These are phyloP conservation scores for Cassiopea andromeda DNA, from an alignment of 30 jellyfish, hydroid and myxozoan genomes.

Conservation along the genomic window DNA sequence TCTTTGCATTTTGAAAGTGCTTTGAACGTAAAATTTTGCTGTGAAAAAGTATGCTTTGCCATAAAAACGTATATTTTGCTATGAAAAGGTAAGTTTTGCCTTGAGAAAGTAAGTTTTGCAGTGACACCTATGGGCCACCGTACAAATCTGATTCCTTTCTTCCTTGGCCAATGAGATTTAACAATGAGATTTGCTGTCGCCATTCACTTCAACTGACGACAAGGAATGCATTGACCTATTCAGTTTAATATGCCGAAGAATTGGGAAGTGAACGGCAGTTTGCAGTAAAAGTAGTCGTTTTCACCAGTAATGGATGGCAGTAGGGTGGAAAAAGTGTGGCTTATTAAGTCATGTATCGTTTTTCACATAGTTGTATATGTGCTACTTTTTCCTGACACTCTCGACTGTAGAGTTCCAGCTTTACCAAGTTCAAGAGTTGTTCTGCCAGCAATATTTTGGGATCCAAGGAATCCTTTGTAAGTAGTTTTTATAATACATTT, in stretches of 20 bases:
- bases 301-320: too few species aligned
- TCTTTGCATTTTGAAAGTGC: too few species aligned
- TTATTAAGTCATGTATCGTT: not conserved
- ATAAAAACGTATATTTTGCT: too few species aligned
- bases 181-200: not conserved
- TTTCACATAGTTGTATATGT: not conserved
- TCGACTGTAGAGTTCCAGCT: not conserved
- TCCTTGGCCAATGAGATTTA: too few species aligned
- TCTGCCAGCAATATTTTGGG: slow-evolving; percentile 64
- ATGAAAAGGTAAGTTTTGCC: too few species aligned
- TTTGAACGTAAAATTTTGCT: too few species aligned
- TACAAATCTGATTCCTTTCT: too few species aligned
- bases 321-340: too few species aligned
- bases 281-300: not conserved
- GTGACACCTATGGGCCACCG: too few species aligned
- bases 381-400: not conserved
- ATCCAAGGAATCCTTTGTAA: slow-evolving; percentile 70
- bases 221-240: not conserved
- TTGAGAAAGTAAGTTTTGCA: too few species aligned
- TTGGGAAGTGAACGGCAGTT: not conserved
- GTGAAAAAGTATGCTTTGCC: too few species aligned
- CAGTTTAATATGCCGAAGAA: not conserved
- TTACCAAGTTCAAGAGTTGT: not conserved
- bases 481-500: not conserved
- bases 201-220: not conserved